Evolutionary conservation across 2,113 vertebrate genomes (phyloP), one percentile per base, ranked within the genome.

Genomic region (Phoxinus phoxinus): DNA sequence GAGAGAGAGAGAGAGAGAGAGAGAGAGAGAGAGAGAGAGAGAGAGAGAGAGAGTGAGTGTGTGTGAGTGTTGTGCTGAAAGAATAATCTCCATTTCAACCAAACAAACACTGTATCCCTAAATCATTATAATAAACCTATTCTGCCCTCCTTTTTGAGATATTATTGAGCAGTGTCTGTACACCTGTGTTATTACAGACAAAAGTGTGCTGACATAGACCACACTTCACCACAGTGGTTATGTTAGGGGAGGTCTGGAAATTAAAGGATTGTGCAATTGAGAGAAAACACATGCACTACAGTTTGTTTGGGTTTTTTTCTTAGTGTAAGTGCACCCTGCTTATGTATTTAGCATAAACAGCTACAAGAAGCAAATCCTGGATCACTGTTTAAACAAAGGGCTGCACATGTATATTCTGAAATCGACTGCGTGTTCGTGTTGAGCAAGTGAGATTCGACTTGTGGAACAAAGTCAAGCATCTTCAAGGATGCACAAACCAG

Each of bases 191-290:
- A 37, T 56, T 71, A 83, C 65, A 83, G 46, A 72, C 48, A 83
- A 13, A 67, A 27, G 58, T 21, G 76, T 21, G 56, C 56, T 91
- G 90, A 90, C 69, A 59, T 82, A 90, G 87, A 91, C 87, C 84
- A 81, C 89, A 87, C 88, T 89, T 83, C 88, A 76, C 87, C 84
- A 30, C n/a, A 35, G 15, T 65, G 73, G 69, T 84, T 46, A 10
- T 41, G 63, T 44, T 73, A 71, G 65, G 81, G 67, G 87, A 85
- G 81, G 85, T 89, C 88, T 87, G 85, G 88, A 91, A 87, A 80
- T 89, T 19, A 88, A 71, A 91, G 90, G 89, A 91, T 90, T 87
- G 88, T 89, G 90, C 90, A 91, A 94, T 94, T 93, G 80, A 94
- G 93, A 92, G 91, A 87, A 90, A 93, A 92, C 84, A 88, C 41